phyloP scores from a whole-genome alignment of 2,113 vertebrate genomes.

The Crotalus tigris region DNA sequence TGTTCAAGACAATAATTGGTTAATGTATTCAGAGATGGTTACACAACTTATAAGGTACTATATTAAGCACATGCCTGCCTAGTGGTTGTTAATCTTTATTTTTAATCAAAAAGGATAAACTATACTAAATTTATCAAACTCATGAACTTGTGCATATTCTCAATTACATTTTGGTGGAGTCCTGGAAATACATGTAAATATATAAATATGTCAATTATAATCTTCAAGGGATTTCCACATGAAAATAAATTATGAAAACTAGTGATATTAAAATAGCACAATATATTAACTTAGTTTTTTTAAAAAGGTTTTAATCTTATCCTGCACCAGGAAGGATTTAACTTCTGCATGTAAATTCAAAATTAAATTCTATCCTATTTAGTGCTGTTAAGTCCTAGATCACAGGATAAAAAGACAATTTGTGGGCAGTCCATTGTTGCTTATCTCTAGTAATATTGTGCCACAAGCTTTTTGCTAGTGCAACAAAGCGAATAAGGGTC shows the following conservation, averaged over 20 bases:
- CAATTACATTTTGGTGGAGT: neutral
- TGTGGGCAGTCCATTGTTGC: neutral
- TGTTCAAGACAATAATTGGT: neutral
- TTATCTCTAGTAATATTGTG: neutral
- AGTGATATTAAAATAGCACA: neutral
- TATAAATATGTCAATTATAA: neutral
- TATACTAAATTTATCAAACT: neutral
- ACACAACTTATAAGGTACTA: neutral
- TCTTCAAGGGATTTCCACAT: neutral
- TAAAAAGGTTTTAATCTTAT: neutral
- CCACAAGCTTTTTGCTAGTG: neutral
- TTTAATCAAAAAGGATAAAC: neutral
- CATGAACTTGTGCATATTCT: neutral
- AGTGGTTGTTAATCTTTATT: neutral
- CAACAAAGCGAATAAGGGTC: neutral
- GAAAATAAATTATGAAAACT: neutral
- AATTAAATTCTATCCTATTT: neutral
- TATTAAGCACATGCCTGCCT: neutral
- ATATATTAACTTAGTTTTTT: neutral
- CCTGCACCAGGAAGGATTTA: neutral
- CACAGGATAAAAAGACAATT: neutral
- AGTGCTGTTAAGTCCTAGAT: neutral
- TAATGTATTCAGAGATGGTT: neutral
- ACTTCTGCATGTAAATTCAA: neutral
- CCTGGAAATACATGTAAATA: neutral